Base-by-base conservation (phyloP, 2,113 vertebrate species). In the Gymnocephalus cernua region DNA sequence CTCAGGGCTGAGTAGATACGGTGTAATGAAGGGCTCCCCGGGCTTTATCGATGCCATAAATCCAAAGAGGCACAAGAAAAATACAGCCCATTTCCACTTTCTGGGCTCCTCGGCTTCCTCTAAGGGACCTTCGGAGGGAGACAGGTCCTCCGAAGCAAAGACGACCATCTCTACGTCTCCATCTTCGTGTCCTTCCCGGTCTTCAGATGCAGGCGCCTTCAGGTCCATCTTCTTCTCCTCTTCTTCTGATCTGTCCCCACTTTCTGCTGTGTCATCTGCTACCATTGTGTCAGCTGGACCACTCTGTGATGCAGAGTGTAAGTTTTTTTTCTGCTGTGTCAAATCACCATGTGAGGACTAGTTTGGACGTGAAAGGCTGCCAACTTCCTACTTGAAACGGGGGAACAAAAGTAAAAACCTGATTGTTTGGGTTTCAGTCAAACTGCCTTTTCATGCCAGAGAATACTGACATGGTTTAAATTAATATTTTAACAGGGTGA, bases 21-120 rank as follows among this genome's bases (percentile, higher is more conserved):
- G 97, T 0, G 97, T 98, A 54, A 98, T 96, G 89, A 98, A 98
- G 18, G 97, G 93, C 80, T 98, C 97, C 2, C 97, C 97, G 0
- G 97, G 97, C 64, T 95, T 95, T 32, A 98, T 80, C 50, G 97
- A 96, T 0, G 89, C 62, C 96, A 97, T 94, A 84, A 98, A 98
- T 50, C 97, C 97, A 0, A 95, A 98, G 80, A 97, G 94, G 70
- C 97, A 98, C 54, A 98, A 89, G 69, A 93, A 97, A 48, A 90
- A 70, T 5, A 97, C 96, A 0, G 96, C 92, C 85, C 89, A 92
- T 23, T 88, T 94, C 96, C 95, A 96, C 14, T 92, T 86, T 14
- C 45, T 64, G 35, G 76, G 56, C 6, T 82, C 56, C 9, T 1
- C 38, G n/a, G 48, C 15, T 27, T 84, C 82, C 29, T 61, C 69